These are phyloP conservation scores for Encarsia formosa DNA, from an alignment of 2,888 invertebrate genomes.

Conservation along the genomic window DNA sequence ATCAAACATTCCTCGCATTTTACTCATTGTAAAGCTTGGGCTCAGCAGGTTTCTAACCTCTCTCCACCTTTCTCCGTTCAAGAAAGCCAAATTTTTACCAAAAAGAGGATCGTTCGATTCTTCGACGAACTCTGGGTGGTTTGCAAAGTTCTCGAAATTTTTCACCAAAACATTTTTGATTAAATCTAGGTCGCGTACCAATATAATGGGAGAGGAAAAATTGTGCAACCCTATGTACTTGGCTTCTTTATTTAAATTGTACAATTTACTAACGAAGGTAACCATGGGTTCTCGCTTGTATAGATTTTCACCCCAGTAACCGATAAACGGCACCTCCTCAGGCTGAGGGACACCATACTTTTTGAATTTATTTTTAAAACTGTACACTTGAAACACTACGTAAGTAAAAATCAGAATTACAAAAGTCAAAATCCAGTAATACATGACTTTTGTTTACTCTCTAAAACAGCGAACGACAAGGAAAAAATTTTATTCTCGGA, in stretches of 20 bases:
- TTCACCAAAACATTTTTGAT: slow-evolving; percentile 37
- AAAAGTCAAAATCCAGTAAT: neutral
- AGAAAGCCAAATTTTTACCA: slow-evolving; percentile 30
- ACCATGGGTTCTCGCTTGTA: no score
- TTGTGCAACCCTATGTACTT: slow-evolving; percentile 33
- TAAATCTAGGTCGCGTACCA: slow-evolving; percentile 39
- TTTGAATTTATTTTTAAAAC: neutral
- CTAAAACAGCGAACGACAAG: no score
- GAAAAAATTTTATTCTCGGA: no score
- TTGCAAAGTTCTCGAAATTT: slow-evolving; percentile 36
- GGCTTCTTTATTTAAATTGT: slow-evolving; percentile 15
- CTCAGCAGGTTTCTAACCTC: slow-evolving; percentile 54
- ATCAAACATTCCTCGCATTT: slow-evolving; percentile 56
- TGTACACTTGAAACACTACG: neutral
- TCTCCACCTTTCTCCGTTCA: slow-evolving; percentile 52
- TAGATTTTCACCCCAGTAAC: neutral
- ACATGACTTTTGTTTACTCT: no score
- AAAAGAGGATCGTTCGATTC: slow-evolving; percentile 33
- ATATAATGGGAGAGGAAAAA: slow-evolving; percentile 30
- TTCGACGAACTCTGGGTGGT: slow-evolving; percentile 32
- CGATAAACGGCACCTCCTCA: neutral
- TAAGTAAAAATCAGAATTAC: neutral
- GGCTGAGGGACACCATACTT: neutral
- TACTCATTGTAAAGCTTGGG: slow-evolving; percentile 57
- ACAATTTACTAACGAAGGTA: slow-evolving; percentile 7